Percentiles rank a stretch among this genome's conserved stretches.
Evolutionary conservation across 2,888 invertebrate genomes (phyloP).

Genomic region (Catocala nupta): DNA sequence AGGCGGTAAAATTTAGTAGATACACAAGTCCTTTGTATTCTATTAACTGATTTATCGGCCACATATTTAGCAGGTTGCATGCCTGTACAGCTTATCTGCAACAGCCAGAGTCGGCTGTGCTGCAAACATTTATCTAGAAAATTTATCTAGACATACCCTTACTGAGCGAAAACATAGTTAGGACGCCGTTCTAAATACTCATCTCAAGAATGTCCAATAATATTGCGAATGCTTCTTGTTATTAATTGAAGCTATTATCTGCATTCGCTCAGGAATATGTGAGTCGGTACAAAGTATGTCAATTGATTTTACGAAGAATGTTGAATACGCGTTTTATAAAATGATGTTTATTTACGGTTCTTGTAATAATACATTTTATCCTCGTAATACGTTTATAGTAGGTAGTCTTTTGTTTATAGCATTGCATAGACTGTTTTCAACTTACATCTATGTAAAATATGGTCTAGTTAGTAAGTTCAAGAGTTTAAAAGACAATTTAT

Average conservation of each 20-base stretch:
- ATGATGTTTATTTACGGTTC: too few species aligned
- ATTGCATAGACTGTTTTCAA: too few species aligned
- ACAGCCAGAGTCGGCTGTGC: slow-evolving; percentile 55
- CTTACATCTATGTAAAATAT: too few species aligned
- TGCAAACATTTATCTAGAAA: slow-evolving; percentile 64
- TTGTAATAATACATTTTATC: too few species aligned
- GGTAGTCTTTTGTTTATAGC: too few species aligned
- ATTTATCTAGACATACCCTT: slow-evolving; percentile 65
- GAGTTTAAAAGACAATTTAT: too few species aligned
- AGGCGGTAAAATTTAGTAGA: slow-evolving; percentile 44
- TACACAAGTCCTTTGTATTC: slow-evolving; percentile 53
- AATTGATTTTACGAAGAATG: not conserved
- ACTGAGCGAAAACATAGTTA: slow-evolving; percentile 46
- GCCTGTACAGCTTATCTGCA: slow-evolving; percentile 63
- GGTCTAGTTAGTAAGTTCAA: too few species aligned
- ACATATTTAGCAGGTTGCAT: slow-evolving; percentile 67
- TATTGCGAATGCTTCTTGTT: slow-evolving; percentile 37
- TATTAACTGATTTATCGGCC: slow-evolving; percentile 64
- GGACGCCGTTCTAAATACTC: slow-evolving; percentile 42
- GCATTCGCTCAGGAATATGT: slow-evolving; percentile 11
- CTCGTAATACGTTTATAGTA: too few species aligned
- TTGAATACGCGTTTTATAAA: not conserved
- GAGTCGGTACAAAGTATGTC: not conserved
- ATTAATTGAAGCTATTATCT: slow-evolving; percentile 37
- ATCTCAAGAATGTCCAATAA: slow-evolving; percentile 49